Conservation (phyloP, 2,113 vertebrate genomes). For the Nycticryphes semicollaris region DNA sequence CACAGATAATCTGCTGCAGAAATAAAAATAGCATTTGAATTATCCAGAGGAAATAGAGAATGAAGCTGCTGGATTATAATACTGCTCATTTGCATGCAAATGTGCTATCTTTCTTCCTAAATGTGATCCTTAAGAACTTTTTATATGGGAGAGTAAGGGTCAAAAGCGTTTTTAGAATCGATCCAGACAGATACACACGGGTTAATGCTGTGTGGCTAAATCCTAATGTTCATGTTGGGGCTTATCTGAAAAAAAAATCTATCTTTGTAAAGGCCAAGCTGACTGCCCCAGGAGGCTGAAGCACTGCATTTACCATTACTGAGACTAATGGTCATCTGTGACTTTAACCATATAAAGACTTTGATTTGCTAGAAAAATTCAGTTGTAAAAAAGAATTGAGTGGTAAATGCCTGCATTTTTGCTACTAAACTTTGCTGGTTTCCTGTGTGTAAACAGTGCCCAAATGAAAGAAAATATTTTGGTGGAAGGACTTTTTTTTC, state of each 20-base stretch:
- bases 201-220: neutral
- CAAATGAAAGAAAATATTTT: neutral
- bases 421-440: neutral
- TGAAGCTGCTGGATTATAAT: neutral
- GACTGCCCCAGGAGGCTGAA: neutral
- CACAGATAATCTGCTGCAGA: slow-evolving; percentile 14
- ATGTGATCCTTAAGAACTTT: slow-evolving; percentile 13
- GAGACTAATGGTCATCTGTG: neutral
- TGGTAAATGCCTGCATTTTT: neutral
- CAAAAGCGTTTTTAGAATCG: neutral
- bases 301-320: fast-evolving
- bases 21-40: slow-evolving; percentile 44
- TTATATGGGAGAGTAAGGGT: neutral
- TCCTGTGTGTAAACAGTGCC: neutral
- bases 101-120: neutral
- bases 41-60: neutral
- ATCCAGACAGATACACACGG: neutral
- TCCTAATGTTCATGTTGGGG: neutral
- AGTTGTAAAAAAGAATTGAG: neutral
- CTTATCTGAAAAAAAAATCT: neutral
- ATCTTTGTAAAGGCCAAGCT: neutral
- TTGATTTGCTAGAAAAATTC: neutral
- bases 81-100: slow-evolving; percentile 40
- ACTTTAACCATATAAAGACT: neutral
- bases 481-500: neutral